Evolutionary conservation across 2,113 vertebrate species (phyloP).

Genomic region (Eulemur rufifrons): DNA sequence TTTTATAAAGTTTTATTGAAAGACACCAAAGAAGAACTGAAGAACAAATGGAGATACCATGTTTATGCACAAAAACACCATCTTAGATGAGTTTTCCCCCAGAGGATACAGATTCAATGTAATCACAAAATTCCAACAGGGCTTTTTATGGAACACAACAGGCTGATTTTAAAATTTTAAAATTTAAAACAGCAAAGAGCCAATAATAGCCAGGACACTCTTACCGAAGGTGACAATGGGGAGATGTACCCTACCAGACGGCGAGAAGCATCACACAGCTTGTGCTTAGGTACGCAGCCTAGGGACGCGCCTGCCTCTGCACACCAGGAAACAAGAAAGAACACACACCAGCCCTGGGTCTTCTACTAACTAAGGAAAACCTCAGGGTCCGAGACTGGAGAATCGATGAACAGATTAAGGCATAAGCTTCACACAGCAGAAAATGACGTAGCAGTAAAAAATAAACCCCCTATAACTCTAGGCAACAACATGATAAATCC

Average conservation of each 20-base stretch:
- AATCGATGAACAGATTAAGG: background rate
- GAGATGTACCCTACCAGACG: background rate
- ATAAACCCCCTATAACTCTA: background rate
- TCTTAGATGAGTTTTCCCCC: fast-evolving
- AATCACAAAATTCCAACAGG: background rate
- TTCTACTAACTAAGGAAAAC: background rate
- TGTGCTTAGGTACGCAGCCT: background rate
- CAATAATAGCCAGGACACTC: background rate
- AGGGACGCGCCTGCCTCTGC: background rate
- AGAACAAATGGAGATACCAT: fast-evolving
- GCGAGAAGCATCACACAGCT: background rate
- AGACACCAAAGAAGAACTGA: background rate
- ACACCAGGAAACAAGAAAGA: background rate
- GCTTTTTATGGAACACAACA: background rate
- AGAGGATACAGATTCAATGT: fast-evolving
- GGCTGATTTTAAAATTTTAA: background rate
- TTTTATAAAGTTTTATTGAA: background rate
- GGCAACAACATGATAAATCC: background rate
- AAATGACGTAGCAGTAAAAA: background rate
- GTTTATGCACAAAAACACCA: background rate
- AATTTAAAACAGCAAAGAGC: background rate
- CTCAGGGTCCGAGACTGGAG: background rate
- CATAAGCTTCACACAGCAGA: background rate
- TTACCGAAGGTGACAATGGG: too few relatives aligned
- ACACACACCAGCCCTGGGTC: background rate